Base-by-base conservation (phyloP, 2,888 invertebrate species). In the Plebejus melissa region DNA sequence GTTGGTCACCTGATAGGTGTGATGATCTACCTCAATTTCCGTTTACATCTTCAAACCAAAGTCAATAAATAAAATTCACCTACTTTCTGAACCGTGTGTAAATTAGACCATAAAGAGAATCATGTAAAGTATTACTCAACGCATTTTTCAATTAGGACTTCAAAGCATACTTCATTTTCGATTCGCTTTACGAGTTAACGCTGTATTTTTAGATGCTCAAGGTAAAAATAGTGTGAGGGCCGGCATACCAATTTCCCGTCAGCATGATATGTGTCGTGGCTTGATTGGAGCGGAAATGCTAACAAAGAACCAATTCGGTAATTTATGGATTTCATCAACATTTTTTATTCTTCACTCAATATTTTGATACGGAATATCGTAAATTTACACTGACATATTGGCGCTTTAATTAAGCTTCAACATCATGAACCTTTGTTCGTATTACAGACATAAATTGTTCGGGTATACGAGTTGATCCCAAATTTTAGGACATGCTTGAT, bases 231-330 rank as follows among this genome's bases (percentile, higher is more conserved):
- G 54, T 54, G 54, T 5, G 54, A 54, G 54, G 57, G 41, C 75
- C 57, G 60, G 60, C 65, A 69, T 74, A 77, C 77, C 77, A 77
- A 78, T 78, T 76, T 79, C 74, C 77, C 76, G 79, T 76, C 76
- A 78, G 78, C 77, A 76, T 79, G 77, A 78, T 79, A 80, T 79
- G 78, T 77, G 78, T 76, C 77, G 58, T 60, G 77, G 79, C 78
- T 81, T 80, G 80, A 81, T 81, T 81, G 81, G 79, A 80, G 79
- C 80, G 80, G 76, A 77, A 81, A 81, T 77, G 79, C 80, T 80
- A 81, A 80, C 81, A 81, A 76, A 78, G 77, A 77, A 78, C 78
- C 77, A 75, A 80, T 79, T 77, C 77, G 79, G 79, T 80, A 79
- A 80, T 80, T 81, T 81, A 80, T 80, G 79, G 78, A 79, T 78